These are phyloP conservation scores for Scortum barcoo DNA, from an alignment of 2,113 vertebrate genomes.

Conservation along the genomic window DNA sequence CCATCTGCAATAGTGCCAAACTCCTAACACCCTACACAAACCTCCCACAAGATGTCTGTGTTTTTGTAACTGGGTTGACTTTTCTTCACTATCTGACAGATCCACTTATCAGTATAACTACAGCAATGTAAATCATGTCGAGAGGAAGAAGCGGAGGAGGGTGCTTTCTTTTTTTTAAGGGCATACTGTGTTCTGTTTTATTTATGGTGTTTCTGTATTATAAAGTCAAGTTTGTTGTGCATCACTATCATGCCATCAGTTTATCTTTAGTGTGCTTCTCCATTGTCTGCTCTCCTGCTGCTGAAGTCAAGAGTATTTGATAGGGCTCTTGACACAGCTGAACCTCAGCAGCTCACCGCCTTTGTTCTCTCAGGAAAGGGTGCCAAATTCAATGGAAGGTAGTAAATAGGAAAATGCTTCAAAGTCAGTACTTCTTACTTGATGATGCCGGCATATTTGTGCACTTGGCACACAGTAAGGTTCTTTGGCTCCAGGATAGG, in stretches of 20 bases:
- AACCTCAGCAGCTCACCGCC: conserved; percentile 66
- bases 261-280: conserved; percentile 68
- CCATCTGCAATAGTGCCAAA: conserved; percentile 48
- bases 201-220: conserved; percentile 71
- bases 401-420: conserved; percentile 76
- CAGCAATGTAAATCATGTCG: conserved; percentile 68
- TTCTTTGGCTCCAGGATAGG: conserved; percentile 46
- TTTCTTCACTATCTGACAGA: conserved; percentile 69
- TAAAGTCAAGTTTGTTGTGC: conserved; percentile 70
- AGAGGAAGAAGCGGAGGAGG: conserved; percentile 55
- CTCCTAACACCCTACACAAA: conserved; percentile 40
- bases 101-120: conserved; percentile 72
- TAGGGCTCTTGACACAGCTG: conserved; percentile 75
- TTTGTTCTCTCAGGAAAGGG: conserved; percentile 79
- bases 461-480: conserved; percentile 58
- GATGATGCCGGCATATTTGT: conserved; percentile 60
- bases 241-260: conserved; percentile 72
- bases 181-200: conserved; percentile 70
- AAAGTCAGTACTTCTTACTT: conserved; percentile 70
- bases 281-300: conserved; percentile 66
- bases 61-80: conserved; percentile 59
- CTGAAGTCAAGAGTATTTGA: conserved; percentile 79
- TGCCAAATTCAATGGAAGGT: conserved; percentile 76
- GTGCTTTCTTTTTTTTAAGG: conserved; percentile 66
- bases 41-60: conserved; percentile 52